Evolutionary conservation across 2,113 vertebrate genomes (phyloP).

Genomic region (Trogon surrucura): DNA sequence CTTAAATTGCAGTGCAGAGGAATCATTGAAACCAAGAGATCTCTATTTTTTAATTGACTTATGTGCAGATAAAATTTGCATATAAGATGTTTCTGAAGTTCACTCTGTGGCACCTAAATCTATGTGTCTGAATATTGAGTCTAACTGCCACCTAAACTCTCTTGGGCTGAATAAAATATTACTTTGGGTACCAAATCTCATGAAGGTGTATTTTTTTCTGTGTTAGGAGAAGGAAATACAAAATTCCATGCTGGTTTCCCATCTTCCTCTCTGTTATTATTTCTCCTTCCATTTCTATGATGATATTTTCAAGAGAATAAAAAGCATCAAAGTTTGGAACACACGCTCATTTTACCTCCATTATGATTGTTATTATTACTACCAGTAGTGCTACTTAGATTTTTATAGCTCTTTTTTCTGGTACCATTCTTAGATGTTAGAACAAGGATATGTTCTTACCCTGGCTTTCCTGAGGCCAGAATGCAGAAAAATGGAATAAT

Average conservation of each 20-base stretch:
- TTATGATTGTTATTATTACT: conserved; percentile 30
- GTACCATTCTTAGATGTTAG: not conserved
- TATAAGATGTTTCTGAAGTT: not conserved
- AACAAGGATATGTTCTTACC: not conserved
- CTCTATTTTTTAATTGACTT: not conserved
- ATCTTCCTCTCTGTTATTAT: not conserved
- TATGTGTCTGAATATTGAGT: not conserved
- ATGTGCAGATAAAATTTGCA: not conserved
- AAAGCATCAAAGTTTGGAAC: not conserved
- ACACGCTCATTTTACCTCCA: not conserved
- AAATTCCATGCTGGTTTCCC: not conserved
- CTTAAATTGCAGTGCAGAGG: not conserved
- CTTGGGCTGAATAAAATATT: not conserved
- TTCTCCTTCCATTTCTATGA: conserved; percentile 8
- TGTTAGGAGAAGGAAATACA: not conserved
- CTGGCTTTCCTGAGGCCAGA: not conserved
- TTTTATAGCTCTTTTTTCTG: not conserved
- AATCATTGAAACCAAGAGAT: not conserved
- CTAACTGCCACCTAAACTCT: not conserved
- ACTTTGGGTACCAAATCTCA: not conserved
- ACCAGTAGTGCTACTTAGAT: not conserved
- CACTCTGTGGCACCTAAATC: not conserved
- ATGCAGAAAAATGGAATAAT: not conserved
- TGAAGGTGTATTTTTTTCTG: not conserved
- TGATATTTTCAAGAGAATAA: not conserved